These are phyloP conservation scores for Psittacus erithacus DNA, from an alignment of 2,113 vertebrate species.

Conservation along the genomic window DNA sequence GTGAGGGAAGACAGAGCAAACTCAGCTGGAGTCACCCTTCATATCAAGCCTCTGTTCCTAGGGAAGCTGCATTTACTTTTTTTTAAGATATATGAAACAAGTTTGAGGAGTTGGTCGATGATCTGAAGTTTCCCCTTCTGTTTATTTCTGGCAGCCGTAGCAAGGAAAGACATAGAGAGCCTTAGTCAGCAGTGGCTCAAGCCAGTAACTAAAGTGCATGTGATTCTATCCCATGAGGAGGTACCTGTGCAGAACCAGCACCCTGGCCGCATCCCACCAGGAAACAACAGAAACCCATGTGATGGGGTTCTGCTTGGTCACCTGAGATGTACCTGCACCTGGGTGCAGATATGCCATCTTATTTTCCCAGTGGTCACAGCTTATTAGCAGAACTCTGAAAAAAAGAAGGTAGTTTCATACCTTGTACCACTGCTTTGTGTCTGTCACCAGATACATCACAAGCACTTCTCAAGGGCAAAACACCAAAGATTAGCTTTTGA, in stretches of 20 bases:
- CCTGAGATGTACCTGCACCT: background rate
- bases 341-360: background rate
- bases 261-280: background rate
- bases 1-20: background rate
- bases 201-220: background rate
- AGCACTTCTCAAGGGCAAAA: background rate
- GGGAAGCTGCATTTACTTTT: background rate
- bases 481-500: background rate
- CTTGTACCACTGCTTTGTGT: rapidly evolving
- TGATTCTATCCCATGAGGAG: background rate
- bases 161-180: background rate
- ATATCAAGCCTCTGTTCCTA: background rate
- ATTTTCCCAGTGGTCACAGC: background rate
- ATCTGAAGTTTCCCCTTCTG: background rate
- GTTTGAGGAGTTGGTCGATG: background rate
- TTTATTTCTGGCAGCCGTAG: background rate
- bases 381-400: background rate
- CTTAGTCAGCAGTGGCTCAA: background rate
- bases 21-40: background rate
- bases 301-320: background rate
- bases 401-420: background rate
- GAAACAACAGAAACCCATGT: background rate
- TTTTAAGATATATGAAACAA: background rate
- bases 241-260: background rate
- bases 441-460: background rate